These are phyloP conservation scores for Helicoverpa zea DNA, from an alignment of 1,140 invertebrate species.

Conservation along the genomic window DNA sequence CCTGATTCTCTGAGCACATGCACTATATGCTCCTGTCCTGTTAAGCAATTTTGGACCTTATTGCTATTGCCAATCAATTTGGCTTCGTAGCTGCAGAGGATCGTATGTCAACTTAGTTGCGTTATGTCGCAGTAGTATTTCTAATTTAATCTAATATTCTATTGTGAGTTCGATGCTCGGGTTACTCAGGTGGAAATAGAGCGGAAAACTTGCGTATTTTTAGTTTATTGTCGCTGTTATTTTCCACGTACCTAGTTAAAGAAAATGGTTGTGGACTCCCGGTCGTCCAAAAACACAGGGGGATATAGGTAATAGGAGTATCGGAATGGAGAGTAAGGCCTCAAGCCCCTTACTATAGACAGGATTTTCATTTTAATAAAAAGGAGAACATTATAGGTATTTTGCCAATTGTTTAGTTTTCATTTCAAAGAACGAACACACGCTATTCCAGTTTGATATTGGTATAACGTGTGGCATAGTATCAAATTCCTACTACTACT, in stretches of 20 bases:
- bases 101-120: constrained; percentile 4
- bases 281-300: too few relatives aligned
- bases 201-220: not conserved
- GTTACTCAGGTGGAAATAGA: not conserved
- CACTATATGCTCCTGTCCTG: not conserved
- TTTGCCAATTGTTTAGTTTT: too few relatives aligned
- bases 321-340: too few relatives aligned
- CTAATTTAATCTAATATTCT: constrained; percentile 2
- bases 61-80: not conserved
- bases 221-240: not conserved
- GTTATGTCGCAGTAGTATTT: not conserved
- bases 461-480: too few relatives aligned
- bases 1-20: not conserved
- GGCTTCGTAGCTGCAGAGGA: not conserved
- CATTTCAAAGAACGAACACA: too few relatives aligned
- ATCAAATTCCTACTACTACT: too few relatives aligned
- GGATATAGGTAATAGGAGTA: too few relatives aligned
- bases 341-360: too few relatives aligned
- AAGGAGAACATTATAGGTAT: too few relatives aligned
- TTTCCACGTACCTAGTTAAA: not conserved
- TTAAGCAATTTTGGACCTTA: not conserved
- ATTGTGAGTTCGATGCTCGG: constrained; percentile 3
- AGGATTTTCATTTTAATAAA: too few relatives aligned
- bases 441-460: too few relatives aligned
- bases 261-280: not conserved